phyloP scores from a whole-genome alignment of 2,113 vertebrate species.

The Myxocyprinus asiaticus region DNA sequence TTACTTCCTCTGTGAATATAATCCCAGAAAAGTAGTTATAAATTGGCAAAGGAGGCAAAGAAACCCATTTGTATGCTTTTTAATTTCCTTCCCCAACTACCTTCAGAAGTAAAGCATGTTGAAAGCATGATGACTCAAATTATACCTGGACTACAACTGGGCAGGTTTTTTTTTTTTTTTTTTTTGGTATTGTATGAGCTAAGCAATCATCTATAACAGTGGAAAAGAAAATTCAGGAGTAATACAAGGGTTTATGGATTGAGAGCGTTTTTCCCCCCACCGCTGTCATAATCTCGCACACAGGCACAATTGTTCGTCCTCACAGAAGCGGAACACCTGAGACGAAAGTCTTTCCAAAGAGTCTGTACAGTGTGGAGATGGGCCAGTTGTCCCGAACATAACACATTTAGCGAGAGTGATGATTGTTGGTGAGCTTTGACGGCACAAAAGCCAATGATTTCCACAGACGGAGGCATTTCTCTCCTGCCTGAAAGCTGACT shows the following conservation, averaged over 20 bases:
- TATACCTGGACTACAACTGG: conserved; percentile 26
- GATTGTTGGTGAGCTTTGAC: conserved; percentile 28
- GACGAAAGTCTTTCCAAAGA: conserved; percentile 30
- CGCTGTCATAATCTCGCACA: conserved; percentile 37
- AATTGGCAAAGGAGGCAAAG: conserved; percentile 17
- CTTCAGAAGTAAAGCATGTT: conserved; percentile 6
- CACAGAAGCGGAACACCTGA: conserved; percentile 48
- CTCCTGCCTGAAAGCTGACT: conserved; percentile 25
- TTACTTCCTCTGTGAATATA: conserved; percentile 5
- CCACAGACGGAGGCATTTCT: conserved; percentile 10
- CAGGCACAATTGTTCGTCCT: conserved; percentile 45
- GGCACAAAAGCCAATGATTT: conserved; percentile 15
- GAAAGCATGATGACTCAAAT: conserved; percentile 20
- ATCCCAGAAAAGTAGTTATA: background rate
- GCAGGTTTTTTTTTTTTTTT: conserved; percentile 3
- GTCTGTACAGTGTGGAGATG: conserved; percentile 29
- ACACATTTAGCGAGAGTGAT: conserved; percentile 43
- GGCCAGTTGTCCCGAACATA: conserved; percentile 46
- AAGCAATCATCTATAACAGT: conserved; percentile 39
- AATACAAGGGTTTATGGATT: conserved; percentile 26
- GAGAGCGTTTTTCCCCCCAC: conserved; percentile 23
- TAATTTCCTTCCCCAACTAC: conserved; percentile 6
- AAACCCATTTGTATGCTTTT: background rate
- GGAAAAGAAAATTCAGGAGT: conserved; percentile 4
- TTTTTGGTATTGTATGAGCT: conserved; percentile 11